phyloP scores from a whole-genome alignment of 37 sponge, comb jelly and placozoan genomes.

The Bolinopsis microptera region DNA sequence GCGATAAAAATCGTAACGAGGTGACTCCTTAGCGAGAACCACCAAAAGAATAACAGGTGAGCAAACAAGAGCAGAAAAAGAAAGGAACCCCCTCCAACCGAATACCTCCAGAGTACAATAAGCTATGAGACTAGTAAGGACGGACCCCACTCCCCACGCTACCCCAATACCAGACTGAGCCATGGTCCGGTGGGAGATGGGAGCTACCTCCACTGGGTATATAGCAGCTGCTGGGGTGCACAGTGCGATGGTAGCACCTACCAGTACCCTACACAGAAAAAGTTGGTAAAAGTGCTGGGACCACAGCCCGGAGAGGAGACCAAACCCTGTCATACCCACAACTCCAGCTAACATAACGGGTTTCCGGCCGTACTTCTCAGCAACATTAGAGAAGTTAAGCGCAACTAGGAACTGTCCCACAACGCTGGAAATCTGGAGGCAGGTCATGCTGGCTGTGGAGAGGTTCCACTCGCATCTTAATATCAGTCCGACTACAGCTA shows the following conservation, averaged over 20 bases:
- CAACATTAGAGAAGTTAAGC: not conserved
- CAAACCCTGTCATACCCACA: not conserved
- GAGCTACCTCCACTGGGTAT: not conserved
- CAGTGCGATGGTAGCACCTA: not conserved
- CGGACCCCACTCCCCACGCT: not conserved
- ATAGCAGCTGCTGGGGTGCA: not conserved
- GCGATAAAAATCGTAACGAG: not conserved
- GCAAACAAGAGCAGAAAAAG: not conserved
- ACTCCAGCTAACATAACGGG: not conserved
- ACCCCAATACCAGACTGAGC: not conserved
- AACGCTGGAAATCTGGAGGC: constrained; percentile 13
- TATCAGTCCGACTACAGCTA: not conserved
- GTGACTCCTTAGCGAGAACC: not conserved
- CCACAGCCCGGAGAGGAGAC: not conserved
- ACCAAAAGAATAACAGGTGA: not conserved
- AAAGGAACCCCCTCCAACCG: constrained; percentile 9
- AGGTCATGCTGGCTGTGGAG: not conserved
- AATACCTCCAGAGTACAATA: not conserved
- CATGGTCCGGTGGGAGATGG: not conserved
- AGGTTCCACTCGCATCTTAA: constrained; percentile 28
- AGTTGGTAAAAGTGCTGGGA: not conserved
- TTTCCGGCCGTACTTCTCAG: not conserved
- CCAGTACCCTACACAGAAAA: not conserved
- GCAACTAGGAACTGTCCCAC: not conserved
- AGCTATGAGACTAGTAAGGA: not conserved